Evolutionary conservation across 1,140 invertebrate genomes (phyloP), one percentile per base, ranked within the genome.

Genomic region (Trachelipus rathkii): DNA sequence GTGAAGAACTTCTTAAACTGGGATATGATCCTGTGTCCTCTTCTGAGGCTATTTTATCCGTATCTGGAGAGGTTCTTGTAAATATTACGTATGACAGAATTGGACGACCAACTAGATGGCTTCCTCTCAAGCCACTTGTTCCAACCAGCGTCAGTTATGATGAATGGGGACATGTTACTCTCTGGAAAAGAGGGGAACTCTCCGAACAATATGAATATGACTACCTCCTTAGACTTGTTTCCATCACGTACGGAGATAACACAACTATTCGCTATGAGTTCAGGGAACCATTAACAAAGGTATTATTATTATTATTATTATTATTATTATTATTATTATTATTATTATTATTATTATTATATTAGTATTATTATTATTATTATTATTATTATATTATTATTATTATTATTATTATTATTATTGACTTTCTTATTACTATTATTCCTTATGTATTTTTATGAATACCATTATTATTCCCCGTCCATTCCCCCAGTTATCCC

Each of bases 1-100:
- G 95, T 0, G 94, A 95, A 83, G 94, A 95, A 84, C 87, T 97
- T 0, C 85, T 98, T 10, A 94, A 93, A 0, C 86, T 98, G 3
- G 95, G 97, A 83, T 98, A 97, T 84, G 95, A 97, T 83, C 75
- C 75, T 24, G 87, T 93, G 81, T 92, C 94, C 67, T 92, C 91
- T 0, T 92, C 93, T 68, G 94, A 93, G 0, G 93, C 97, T 7
- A 92, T 93, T 0, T 91, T 94, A 0, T 93, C 96, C 81, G 92
- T 95, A 86, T 93, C 96, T 82, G 93, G 95, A 79, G 80, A 83
- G 8, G 89, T 92, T 4, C 93, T 95, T 84, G 87, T 98, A 4
- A 95, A 95, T 82, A 92, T 97, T 0, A 94, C 93, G 0, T 98
- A 97, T 82, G 95, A 98, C 83, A 89, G 90, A 80, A 92, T 92